Evolutionary conservation across 2,797 vertebrate species (phyloP).

Genomic region (Serranus cabrilla): DNA sequence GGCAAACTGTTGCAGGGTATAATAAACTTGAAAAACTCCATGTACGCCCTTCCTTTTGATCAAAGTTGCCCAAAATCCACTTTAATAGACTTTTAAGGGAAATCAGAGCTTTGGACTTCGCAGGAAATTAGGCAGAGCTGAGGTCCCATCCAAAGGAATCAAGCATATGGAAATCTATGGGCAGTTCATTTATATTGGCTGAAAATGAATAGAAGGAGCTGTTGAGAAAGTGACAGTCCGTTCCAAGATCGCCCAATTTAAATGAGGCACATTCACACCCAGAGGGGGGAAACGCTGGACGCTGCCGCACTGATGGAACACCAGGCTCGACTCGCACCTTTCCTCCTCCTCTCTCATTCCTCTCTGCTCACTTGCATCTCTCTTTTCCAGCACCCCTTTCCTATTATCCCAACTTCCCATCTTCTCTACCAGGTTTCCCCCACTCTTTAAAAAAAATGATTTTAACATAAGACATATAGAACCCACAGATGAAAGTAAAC

Average conservation of each 20-base stretch:
- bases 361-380: not conserved
- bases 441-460: too few relatives aligned
- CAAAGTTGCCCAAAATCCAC: slow-evolving; percentile 69
- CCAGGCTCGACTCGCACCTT: slow-evolving; percentile 39
- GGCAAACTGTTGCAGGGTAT: slow-evolving; percentile 62
- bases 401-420: too few relatives aligned
- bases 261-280: slow-evolving; percentile 71
- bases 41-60: slow-evolving; percentile 69
- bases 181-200: slow-evolving; percentile 77
- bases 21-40: slow-evolving; percentile 71
- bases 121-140: slow-evolving; percentile 71
- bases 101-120: slow-evolving; percentile 70
- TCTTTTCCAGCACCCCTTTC: slow-evolving; percentile 4
- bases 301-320: slow-evolving; percentile 42
- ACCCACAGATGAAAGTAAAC: too few relatives aligned
- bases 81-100: slow-evolving; percentile 75
- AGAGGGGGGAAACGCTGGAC: slow-evolving; percentile 55
- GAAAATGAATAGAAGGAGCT: slow-evolving; percentile 72
- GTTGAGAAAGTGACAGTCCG: slow-evolving; percentile 62
- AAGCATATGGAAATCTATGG: slow-evolving; percentile 78
- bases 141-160: slow-evolving; percentile 71
- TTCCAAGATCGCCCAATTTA: slow-evolving; percentile 72
- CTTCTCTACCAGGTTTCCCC: too few relatives aligned
- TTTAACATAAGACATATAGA: too few relatives aligned
- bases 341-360: slow-evolving; percentile 14